Percentiles rank a stretch among this genome's conserved stretches.
Conservation (phyloP, 2,113 vertebrate species). For the Bos indicus region DNA sequence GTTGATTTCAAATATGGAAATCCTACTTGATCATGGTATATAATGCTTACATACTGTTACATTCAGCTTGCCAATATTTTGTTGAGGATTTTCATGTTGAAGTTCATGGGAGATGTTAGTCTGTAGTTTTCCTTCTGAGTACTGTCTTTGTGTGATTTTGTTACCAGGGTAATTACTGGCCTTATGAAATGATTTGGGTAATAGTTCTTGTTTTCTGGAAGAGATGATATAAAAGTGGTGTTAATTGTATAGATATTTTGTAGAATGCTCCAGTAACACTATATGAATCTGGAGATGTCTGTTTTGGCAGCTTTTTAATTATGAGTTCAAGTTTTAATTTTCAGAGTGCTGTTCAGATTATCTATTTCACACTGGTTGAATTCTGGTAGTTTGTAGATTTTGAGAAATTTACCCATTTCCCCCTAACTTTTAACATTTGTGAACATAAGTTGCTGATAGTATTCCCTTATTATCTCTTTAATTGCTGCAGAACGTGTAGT, state of each 20-base stretch:
- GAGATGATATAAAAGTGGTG: neutral
- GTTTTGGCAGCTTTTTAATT: neutral
- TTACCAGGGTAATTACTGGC: neutral
- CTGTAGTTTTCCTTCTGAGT: neutral
- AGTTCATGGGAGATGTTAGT: neutral
- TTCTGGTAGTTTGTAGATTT: too few species aligned
- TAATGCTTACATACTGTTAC: neutral
- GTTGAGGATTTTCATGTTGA: neutral
- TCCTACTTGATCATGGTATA: neutral
- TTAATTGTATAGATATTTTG: neutral
- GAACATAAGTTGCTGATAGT: too few species aligned
- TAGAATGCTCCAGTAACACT: neutral
- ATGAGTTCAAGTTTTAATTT: constrained; percentile 1
- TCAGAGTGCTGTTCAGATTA: neutral
- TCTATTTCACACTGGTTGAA: neutral
- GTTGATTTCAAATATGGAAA: constrained; percentile 1
- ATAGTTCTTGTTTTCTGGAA: neutral
- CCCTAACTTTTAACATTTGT: too few species aligned
- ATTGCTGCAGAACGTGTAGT: too few species aligned
- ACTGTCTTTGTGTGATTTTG: neutral
- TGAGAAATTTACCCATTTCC: too few species aligned
- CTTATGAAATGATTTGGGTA: neutral
- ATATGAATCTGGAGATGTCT: neutral
- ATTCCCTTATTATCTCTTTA: too few species aligned
- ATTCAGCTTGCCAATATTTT: neutral